A percentile compares a stretch with the other conserved stretches of the same genome.
phyloP scores from a whole-genome alignment of 2,888 invertebrate genomes.

The Rhamphomyia laevipes region DNA sequence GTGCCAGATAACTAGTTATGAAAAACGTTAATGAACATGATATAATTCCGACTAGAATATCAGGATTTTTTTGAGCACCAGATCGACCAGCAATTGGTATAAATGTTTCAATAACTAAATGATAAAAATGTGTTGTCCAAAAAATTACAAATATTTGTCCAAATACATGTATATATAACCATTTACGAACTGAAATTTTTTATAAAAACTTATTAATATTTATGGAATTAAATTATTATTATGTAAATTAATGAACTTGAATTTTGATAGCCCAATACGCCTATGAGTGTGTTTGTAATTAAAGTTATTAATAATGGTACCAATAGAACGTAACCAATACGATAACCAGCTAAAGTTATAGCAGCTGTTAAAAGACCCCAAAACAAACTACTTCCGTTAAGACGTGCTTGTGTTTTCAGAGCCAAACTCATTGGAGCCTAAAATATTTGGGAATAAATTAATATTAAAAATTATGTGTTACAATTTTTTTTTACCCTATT shows the following conservation, averaged over 20 bases:
- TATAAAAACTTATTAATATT: not conserved
- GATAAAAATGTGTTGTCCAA: slow-evolving; percentile 25
- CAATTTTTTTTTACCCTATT: slow-evolving; percentile 16
- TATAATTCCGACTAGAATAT: slow-evolving; percentile 36
- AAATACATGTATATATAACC: slow-evolving; percentile 25
- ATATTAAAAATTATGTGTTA: not conserved
- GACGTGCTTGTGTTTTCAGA: slow-evolving; percentile 24
- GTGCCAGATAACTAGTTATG: slow-evolving; percentile 31
- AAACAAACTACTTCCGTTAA: slow-evolving; percentile 25
- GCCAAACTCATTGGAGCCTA: slow-evolving; percentile 26
- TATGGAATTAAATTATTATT: not conserved
- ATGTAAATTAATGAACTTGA: slow-evolving; percentile 17
- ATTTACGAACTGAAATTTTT: slow-evolving; percentile 20
- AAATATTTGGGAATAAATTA: not conserved
- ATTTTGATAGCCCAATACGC: slow-evolving; percentile 22
- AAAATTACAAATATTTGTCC: slow-evolving; percentile 24
- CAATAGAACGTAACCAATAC: slow-evolving; percentile 23
- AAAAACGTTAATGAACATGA: slow-evolving; percentile 33
- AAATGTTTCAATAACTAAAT: slow-evolving; percentile 26
- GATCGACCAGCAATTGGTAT: slow-evolving; percentile 39
- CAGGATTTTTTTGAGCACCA: slow-evolving; percentile 38
- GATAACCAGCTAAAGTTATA: slow-evolving; percentile 23
- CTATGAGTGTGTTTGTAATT: slow-evolving; percentile 20
- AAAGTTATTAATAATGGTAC: slow-evolving; percentile 22
- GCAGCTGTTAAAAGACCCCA: slow-evolving; percentile 24